Evolutionary conservation across 2,888 invertebrate species (phyloP).

Genomic region (Euspilapteryx auroguttella): DNA sequence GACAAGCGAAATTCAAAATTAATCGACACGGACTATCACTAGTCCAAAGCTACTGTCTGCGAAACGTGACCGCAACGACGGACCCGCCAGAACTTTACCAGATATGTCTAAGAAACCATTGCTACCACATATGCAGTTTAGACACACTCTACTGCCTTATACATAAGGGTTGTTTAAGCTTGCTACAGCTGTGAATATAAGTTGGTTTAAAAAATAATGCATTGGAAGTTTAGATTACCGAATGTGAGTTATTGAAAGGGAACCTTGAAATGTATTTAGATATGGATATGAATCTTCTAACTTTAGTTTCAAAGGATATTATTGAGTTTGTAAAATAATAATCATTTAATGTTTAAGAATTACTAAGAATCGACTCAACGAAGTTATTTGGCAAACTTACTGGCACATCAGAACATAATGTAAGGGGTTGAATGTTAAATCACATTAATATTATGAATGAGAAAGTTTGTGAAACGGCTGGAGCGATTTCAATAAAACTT

Average conservation of each 20-base stretch:
- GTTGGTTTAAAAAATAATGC: conserved; percentile 2
- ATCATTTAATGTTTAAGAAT: no score
- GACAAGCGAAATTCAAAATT: not conserved
- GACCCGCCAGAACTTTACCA: conserved; percentile 36
- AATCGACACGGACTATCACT: conserved; percentile 14
- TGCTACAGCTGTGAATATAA: not conserved
- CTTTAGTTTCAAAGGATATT: no score
- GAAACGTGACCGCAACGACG: conserved; percentile 49
- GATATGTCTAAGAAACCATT: conserved; percentile 33
- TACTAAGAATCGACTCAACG: no score
- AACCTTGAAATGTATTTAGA: not conserved
- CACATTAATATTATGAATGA: no score
- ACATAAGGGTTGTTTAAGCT: not conserved
- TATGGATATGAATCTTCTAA: no score
- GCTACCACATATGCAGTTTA: not conserved
- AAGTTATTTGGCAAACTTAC: no score
- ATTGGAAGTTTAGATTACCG: conserved; percentile 4
- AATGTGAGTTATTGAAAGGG: conserved; percentile 3
- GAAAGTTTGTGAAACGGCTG: no score
- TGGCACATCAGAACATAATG: no score
- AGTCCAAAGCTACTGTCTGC: conserved; percentile 32
- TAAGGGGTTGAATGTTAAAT: no score
- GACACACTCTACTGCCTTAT: not conserved
- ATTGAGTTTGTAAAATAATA: no score
- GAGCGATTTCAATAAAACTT: no score